Base-by-base conservation (phyloP, 2,888 invertebrate genomes). In the Tribolium freemani region DNA sequence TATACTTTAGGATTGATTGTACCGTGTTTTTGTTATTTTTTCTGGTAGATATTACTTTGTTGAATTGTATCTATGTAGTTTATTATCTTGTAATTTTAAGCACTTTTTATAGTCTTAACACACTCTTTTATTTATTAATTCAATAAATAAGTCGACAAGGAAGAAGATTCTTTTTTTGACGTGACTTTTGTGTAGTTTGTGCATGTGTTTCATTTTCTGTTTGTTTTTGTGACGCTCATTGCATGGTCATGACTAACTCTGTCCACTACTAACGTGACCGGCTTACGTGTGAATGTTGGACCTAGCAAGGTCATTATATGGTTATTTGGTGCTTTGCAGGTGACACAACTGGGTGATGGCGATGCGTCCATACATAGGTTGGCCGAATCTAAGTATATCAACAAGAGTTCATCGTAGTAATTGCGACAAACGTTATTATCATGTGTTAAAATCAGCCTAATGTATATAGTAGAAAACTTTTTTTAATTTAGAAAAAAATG, bases 381-480 rank as follows among this genome's bases (percentile, higher is more conserved):
- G 86, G 86, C 86, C 83, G 86, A 86, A 84, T 86, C 86, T 86
- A 86, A 86, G 84, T 86, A 86, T 86, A 84, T 83, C 85, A 83
- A 83, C 85, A 86, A 85, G 85, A 81, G 83, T 81, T 84, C 86
- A 73, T 80, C 82, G 76, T 81, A 82, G 79, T 78, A 74, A 57
- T 68, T 58, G 26, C 66, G 30, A 66, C 54, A 66, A 66, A 56
- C 53, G 53, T 64, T 57, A 30, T 2, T 16, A 16, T 16, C 5
- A 50, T 68, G 50, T 68, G 50, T 68, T 57, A 57, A 56, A 58
- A 68, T 68, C 57, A 68, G 68, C 68, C 68, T 57, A 68, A 57
- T 68, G 68, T 68, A 68, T 10, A 68, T 68, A 68, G 13, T 57
- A 68, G 57, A 57, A 56, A 48, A 31, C 48, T 44, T 64, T 69